These are phyloP conservation scores for Cuculus canorus DNA, from an alignment of 2,797 vertebrate species.

Conservation along the genomic window DNA sequence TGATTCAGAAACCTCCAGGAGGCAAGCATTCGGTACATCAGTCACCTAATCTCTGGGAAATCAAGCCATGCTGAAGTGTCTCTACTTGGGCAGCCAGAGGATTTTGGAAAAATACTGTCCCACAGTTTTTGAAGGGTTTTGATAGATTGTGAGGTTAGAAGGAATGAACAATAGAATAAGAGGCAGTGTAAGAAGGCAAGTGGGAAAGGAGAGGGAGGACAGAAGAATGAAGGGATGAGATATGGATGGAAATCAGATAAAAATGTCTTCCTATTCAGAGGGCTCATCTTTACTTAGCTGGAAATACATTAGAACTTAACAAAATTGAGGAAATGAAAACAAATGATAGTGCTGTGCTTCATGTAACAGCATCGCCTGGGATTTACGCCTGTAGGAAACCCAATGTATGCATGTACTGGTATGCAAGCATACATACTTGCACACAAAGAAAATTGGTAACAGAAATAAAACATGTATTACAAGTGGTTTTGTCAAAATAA, in stretches of 20 bases:
- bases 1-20: conserved; percentile 46
- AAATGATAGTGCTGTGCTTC: conserved; percentile 1
- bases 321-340: conserved; percentile 16
- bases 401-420: background rate
- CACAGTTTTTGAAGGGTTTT: background rate
- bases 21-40: background rate
- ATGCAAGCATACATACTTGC: background rate
- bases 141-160: background rate
- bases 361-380: background rate
- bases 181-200: background rate
- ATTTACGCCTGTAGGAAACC: background rate
- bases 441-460: background rate
- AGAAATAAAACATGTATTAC: background rate
- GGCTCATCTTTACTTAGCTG: background rate
- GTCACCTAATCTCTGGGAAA: conserved; percentile 1
- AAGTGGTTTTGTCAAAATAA: background rate
- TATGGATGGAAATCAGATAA: background rate
- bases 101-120: background rate
- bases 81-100: background rate
- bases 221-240: background rate
- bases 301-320: background rate
- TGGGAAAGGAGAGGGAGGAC: background rate
- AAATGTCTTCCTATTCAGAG: background rate
- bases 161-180: background rate
- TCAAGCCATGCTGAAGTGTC: background rate